Evolutionary conservation across 2,113 vertebrate species (phyloP).

Genomic region (Empidonax traillii): DNA sequence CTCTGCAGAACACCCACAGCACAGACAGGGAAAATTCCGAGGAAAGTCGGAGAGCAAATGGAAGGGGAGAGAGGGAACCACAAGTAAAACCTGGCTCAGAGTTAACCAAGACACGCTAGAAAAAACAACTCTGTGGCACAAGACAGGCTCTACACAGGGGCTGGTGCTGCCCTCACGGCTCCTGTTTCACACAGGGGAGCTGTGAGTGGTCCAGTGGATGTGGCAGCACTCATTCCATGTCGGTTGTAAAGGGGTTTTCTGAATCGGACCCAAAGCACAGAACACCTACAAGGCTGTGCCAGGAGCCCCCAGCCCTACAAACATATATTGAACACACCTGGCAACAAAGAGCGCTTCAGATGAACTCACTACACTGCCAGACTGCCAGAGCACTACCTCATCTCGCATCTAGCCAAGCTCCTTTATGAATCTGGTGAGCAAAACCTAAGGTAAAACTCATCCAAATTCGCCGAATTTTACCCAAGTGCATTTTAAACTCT

Average conservation of each 20-base stretch:
- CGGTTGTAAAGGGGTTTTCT: neutral
- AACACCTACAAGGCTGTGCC: neutral
- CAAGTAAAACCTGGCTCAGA: neutral
- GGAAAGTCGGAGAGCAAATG: neutral
- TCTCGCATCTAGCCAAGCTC: neutral
- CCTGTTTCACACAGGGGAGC: neutral
- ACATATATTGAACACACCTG: neutral
- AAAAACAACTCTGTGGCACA: neutral
- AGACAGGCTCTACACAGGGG: neutral
- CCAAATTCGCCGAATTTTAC: neutral
- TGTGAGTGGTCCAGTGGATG: neutral
- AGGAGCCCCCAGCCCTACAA: neutral
- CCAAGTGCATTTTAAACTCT: neutral
- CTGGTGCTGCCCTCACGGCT: neutral
- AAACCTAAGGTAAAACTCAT: neutral
- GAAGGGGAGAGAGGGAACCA: neutral
- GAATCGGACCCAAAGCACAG: neutral
- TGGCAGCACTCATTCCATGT: neutral
- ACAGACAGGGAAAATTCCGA: neutral
- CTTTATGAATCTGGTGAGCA: neutral
- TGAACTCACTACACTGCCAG: neutral
- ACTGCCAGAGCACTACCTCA: constrained; percentile 4
- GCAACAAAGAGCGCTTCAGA: neutral
- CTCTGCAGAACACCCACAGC: neutral
- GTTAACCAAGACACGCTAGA: neutral